phyloP scores from a whole-genome alignment of 2,888 invertebrate genomes.

The Drosophila prostipennis region DNA sequence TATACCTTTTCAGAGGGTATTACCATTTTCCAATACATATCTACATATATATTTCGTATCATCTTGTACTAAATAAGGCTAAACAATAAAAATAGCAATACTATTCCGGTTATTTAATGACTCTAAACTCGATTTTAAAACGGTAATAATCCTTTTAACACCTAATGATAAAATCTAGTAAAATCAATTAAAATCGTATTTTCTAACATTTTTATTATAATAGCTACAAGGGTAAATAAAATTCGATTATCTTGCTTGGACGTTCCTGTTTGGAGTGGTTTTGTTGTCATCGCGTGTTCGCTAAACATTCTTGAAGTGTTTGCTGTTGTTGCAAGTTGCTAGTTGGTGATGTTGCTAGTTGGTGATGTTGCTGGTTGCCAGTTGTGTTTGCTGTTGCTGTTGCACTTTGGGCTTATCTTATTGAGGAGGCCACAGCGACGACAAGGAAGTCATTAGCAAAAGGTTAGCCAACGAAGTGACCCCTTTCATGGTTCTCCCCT shows the following conservation, averaged over 20 bases:
- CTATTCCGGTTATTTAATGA: no score
- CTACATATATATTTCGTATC: no score
- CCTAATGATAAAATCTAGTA: no score
- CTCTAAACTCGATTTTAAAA: no score
- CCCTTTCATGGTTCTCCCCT: slow-evolving; percentile 19
- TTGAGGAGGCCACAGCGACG: slow-evolving; percentile 25
- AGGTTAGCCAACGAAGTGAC: slow-evolving; percentile 39
- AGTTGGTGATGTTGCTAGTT: slow-evolving; percentile 25
- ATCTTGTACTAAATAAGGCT: no score
- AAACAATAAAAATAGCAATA: no score
- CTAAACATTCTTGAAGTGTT: slow-evolving; percentile 40
- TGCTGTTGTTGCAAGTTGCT: slow-evolving; percentile 27
- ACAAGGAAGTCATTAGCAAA: slow-evolving; percentile 55
- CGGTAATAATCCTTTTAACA: no score
- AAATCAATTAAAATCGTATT: no score
- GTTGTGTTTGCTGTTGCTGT: slow-evolving; percentile 33
- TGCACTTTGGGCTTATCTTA: slow-evolving; percentile 56
- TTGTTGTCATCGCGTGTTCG: slow-evolving; percentile 52
- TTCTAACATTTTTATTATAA: no score
- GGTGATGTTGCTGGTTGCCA: slow-evolving; percentile 11
- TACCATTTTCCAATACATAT: no score
- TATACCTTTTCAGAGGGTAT: background rate
- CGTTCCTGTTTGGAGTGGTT: background rate
- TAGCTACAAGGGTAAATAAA: background rate
- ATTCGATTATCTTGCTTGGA: background rate